These are phyloP conservation scores for Falco biarmicus DNA, from an alignment of 2,797 vertebrate species.

Conservation along the genomic window DNA sequence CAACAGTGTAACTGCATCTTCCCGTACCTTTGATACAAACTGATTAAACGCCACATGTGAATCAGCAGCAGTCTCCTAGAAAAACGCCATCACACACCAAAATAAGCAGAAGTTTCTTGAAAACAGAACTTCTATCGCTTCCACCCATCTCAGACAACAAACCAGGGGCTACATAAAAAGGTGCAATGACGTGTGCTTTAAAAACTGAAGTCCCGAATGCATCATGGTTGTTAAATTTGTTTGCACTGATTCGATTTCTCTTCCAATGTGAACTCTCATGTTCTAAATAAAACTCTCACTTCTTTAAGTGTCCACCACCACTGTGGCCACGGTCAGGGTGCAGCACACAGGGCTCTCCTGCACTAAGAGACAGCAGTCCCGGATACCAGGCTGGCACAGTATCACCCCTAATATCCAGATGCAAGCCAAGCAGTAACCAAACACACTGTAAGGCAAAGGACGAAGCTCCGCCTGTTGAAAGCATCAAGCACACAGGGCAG, in stretches of 20 bases:
- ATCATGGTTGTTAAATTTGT: fast-evolving
- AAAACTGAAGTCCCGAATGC: neutral
- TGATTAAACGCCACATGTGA: neutral
- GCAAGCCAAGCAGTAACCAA: neutral
- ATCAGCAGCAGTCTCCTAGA: neutral
- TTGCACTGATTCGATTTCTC: neutral
- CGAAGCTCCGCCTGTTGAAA: neutral
- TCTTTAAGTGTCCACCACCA: fast-evolving
- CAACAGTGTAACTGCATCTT: neutral
- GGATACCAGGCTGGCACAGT: fast-evolving
- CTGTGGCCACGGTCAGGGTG: neutral
- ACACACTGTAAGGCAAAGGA: neutral
- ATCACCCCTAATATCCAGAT: neutral
- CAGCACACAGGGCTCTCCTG: neutral
- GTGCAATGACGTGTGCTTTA: neutral
- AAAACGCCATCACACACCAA: neutral
- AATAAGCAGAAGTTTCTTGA: neutral
- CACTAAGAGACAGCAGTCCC: neutral
- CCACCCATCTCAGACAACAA: neutral
- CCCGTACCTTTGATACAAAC: neutral
- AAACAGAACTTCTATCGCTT: neutral
- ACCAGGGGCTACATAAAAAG: neutral
- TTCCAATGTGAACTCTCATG: neutral
- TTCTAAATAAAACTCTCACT: neutral
- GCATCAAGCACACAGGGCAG: neutral